Evolutionary conservation across 1,140 invertebrate species (phyloP).

Genomic region (Nixonia krombeini): DNA sequence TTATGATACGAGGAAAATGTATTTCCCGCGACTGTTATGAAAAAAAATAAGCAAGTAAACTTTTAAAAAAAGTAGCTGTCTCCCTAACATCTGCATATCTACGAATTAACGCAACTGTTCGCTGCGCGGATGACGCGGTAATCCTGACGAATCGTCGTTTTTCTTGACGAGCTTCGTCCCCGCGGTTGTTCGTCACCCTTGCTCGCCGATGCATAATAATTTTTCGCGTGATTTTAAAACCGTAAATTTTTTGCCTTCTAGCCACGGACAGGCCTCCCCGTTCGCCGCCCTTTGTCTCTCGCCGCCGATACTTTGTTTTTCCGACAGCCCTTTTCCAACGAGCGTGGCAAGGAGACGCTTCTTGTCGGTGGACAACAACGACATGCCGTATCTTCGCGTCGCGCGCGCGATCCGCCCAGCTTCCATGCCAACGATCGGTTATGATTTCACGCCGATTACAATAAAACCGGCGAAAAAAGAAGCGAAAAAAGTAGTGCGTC

Average conservation of each 20-base stretch:
- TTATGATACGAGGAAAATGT: no score
- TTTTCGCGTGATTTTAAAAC: slow-evolving; percentile 72
- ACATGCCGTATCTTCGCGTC: slow-evolving; percentile 54
- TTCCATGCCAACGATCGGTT: slow-evolving; percentile 62
- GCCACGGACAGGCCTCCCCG: slow-evolving; percentile 41
- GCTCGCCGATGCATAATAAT: slow-evolving; percentile 62
- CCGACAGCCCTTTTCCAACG: slow-evolving; percentile 5
- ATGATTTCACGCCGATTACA: slow-evolving; percentile 73
- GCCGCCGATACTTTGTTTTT: slow-evolving; percentile 25
- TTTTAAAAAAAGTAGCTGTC: no score
- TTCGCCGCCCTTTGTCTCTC: slow-evolving; percentile 27
- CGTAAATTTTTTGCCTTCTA: slow-evolving; percentile 69
- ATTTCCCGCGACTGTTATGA: no score
- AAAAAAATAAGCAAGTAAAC: no score
- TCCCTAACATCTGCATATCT: not conserved
- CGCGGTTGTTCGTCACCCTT: slow-evolving; percentile 7
- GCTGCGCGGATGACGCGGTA: not conserved
- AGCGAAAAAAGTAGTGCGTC: slow-evolving; percentile 26
- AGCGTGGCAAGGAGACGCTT: slow-evolving; percentile 15
- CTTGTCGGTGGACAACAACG: slow-evolving; percentile 58
- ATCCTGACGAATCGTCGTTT: slow-evolving; percentile 12
- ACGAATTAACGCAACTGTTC: not conserved
- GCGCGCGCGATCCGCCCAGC: slow-evolving; percentile 14
- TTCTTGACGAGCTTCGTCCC: slow-evolving; percentile 9
- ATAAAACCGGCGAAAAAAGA: slow-evolving; percentile 53